phyloP scores from a whole-genome alignment of 2,888 invertebrate species.

The Hermaeophaga mercurialis region DNA sequence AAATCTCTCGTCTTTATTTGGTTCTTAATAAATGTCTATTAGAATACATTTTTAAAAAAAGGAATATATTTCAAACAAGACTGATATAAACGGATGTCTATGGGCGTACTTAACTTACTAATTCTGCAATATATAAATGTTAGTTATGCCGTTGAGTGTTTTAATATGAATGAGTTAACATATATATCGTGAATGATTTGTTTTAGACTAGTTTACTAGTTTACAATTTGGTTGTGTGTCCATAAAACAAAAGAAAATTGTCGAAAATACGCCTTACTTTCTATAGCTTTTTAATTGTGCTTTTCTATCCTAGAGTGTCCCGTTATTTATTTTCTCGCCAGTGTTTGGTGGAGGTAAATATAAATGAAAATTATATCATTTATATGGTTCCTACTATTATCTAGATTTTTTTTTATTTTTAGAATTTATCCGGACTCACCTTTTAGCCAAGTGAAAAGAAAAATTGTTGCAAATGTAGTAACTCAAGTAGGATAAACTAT shows the following conservation, averaged over 20 bases:
- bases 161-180: constrained; percentile 3
- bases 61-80: too few species aligned
- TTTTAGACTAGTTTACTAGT: constrained; percentile 4
- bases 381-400: neutral
- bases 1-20: too few species aligned
- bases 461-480: neutral
- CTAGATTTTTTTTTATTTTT: constrained; percentile 21
- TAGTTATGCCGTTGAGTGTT: neutral
- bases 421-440: constrained; percentile 22
- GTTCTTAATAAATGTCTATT: too few species aligned
- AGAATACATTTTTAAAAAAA: too few species aligned
- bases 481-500: neutral
- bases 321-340: neutral
- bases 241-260: constrained; percentile 2
- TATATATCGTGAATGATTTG: constrained; percentile 2
- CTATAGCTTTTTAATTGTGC: constrained; percentile 1
- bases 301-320: neutral
- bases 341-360: constrained; percentile 9
- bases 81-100: neutral
- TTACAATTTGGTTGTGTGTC: neutral
- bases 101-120: constrained; percentile 3
- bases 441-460: constrained; percentile 17
- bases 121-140: constrained; percentile 1
- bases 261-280: neutral
- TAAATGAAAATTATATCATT: constrained; percentile 5